Evolutionary conservation across 1,140 invertebrate genomes (phyloP).

Genomic region (Ceratosolen fusciceps): DNA sequence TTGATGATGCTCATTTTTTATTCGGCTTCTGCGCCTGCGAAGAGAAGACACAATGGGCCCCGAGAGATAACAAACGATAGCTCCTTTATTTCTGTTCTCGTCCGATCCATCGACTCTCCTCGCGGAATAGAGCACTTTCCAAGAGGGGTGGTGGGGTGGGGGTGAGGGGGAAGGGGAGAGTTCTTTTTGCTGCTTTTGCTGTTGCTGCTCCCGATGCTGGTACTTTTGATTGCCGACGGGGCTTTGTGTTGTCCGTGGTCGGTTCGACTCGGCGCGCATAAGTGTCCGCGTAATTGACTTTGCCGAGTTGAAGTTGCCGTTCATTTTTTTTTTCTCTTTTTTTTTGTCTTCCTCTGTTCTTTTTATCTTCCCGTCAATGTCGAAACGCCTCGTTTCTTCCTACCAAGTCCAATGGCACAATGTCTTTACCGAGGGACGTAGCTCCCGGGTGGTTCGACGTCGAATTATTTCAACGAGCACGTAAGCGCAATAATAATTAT

Average conservation of each 20-base stretch:
- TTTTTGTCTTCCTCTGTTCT: too few species aligned
- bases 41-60: slow-evolving; percentile 9
- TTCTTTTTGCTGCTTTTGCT: not conserved
- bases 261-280: not conserved
- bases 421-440: not conserved
- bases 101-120: not conserved
- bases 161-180: too few species aligned
- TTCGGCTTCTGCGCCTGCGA: not conserved
- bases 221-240: slow-evolving; percentile 12
- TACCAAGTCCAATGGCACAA: not conserved
- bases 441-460: not conserved
- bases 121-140: slow-evolving; percentile 9
- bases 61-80: slow-evolving; percentile 30
- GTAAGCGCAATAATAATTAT: not conserved
- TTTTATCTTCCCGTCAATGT: not conserved
- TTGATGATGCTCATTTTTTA: slow-evolving; percentile 41
- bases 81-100: slow-evolving; percentile 22
- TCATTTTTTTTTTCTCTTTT: too few species aligned
- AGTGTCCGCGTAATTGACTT: slow-evolving; percentile 21
- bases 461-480: not conserved
- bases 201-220: not conserved
- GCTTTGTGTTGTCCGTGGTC: slow-evolving; percentile 17
- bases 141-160: too few species aligned
- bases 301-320: not conserved
- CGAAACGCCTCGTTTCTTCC: not conserved